These are phyloP conservation scores for Urocitellus parryii DNA, from an alignment of 2,113 vertebrate genomes.

Conservation along the genomic window DNA sequence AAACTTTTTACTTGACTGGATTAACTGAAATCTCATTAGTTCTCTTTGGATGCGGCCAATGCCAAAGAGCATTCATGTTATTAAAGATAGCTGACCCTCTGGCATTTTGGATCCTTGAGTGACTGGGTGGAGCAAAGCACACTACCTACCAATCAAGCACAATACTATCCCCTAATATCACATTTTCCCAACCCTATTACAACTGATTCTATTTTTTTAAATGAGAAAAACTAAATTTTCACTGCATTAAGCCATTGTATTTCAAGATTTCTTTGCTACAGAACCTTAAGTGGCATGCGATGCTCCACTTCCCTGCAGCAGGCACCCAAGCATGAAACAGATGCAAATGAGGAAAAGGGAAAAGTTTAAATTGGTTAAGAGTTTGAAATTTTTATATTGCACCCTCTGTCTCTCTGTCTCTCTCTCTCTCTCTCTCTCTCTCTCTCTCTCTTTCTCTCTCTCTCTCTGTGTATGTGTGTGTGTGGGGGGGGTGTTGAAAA, in stretches of 20 bases:
- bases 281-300: not conserved
- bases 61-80: not conserved
- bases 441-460: too few relatives aligned
- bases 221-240: constrained; percentile 10
- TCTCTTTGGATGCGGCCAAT: not conserved
- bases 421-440: too few relatives aligned
- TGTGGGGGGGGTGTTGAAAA: not conserved
- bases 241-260: not conserved
- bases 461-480: not conserved
- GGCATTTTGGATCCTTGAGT: not conserved
- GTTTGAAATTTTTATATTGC: not conserved
- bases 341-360: not conserved
- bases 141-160: not conserved
- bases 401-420: too few relatives aligned
- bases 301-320: not conserved
- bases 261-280: not conserved
- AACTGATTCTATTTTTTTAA: not conserved
- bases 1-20: not conserved
- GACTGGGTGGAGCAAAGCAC: not conserved
- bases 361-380: not conserved
- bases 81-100: not conserved
- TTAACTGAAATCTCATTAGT: not conserved
- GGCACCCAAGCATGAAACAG: not conserved
- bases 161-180: too few relatives aligned
- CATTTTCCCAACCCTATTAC: not conserved